Percentiles rank a stretch among this genome's conserved stretches.
phyloP scores from a whole-genome alignment of 2,113 vertebrate species.

The Amazona vittata region DNA sequence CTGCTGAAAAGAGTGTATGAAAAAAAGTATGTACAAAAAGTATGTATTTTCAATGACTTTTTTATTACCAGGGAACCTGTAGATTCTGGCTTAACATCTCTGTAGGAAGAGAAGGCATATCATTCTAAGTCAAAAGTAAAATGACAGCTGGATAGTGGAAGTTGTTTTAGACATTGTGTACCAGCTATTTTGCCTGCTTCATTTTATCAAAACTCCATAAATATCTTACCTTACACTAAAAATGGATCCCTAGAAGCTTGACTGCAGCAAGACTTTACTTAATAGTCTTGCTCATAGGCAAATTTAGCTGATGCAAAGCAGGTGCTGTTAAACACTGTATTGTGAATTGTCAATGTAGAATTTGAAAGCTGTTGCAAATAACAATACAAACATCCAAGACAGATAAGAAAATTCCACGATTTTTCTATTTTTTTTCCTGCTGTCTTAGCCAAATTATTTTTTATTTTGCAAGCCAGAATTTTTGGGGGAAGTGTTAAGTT shows the following conservation, averaged over 20 bases:
- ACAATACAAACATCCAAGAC: not conserved
- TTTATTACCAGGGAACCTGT: not conserved
- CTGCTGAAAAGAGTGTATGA: not conserved
- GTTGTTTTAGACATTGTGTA: not conserved
- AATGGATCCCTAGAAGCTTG: not conserved
- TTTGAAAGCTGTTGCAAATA: not conserved
- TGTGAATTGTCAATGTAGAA: not conserved
- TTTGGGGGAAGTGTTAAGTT: not conserved
- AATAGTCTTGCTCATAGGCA: not conserved
- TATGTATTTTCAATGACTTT: not conserved
- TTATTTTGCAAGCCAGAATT: not conserved
- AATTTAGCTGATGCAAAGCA: not conserved
- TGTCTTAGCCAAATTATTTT: not conserved
- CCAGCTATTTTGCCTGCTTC: not conserved
- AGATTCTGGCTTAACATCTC: not conserved
- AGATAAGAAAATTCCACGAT: not conserved
- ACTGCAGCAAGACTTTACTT: not conserved
- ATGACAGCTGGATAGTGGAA: not conserved
- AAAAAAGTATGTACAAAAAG: not conserved
- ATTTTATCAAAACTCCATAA: not conserved
- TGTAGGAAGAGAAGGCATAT: not conserved
- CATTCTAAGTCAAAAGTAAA: not conserved
- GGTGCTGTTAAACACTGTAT: not conserved
- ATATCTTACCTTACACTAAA: not conserved
- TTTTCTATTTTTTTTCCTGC: too few relatives aligned